These are phyloP conservation scores for Holothuria glaberrima DNA, from an alignment of 35 echinoderm and acorn worm genomes.

Conservation along the genomic window DNA sequence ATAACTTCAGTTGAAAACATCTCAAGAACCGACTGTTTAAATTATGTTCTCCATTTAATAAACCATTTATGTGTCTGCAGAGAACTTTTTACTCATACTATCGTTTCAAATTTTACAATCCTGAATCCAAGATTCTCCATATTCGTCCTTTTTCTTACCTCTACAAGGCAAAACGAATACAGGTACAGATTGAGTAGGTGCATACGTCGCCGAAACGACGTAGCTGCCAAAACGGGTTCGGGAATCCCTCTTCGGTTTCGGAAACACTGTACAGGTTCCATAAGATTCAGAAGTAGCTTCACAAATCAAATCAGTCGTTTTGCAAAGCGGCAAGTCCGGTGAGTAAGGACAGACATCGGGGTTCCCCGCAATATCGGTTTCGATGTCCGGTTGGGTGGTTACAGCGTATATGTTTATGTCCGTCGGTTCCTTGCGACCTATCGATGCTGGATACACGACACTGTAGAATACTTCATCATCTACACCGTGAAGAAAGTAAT, in stretches of 20 bases:
- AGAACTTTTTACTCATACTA: too few species aligned
- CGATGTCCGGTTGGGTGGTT: background rate
- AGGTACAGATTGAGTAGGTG: background rate
- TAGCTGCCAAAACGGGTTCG: constrained; percentile 6
- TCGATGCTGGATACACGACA: background rate
- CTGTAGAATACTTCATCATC: constrained; percentile 19
- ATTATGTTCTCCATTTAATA: too few species aligned
- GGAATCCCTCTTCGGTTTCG: background rate
- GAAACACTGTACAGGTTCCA: background rate
- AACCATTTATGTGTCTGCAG: too few species aligned
- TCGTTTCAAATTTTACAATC: too few species aligned
- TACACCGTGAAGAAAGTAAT: background rate
- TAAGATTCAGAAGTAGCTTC: background rate
- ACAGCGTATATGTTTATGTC: constrained; percentile 15
- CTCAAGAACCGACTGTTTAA: too few species aligned
- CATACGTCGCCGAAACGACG: background rate
- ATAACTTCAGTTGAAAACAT: too few species aligned
- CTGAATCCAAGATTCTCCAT: too few species aligned
- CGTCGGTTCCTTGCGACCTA: background rate
- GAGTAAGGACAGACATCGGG: background rate
- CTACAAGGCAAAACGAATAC: constrained; percentile 5
- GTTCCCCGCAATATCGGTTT: background rate
- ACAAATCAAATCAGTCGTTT: background rate
- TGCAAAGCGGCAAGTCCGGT: background rate
- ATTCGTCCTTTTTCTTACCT: background rate